Percentiles rank a stretch among this genome's conserved stretches.
Evolutionary conservation across 2,797 vertebrate genomes (phyloP).

Genomic region (Vespertilio murinus): DNA sequence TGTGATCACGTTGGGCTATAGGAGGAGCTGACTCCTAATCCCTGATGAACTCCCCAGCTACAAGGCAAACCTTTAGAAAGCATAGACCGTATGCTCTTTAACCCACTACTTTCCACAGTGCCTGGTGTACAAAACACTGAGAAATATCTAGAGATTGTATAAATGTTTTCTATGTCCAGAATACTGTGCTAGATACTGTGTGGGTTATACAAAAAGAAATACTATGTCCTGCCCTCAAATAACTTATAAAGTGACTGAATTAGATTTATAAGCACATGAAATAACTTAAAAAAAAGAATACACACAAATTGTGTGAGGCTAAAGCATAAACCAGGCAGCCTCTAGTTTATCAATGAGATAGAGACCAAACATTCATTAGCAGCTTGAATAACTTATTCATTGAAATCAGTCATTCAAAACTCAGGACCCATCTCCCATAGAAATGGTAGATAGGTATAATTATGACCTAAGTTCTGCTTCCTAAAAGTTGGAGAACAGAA

Average conservation of each 20-base stretch:
- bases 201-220: conserved; percentile 36
- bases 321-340: background rate
- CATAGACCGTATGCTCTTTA: background rate
- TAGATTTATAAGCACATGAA: background rate
- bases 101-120: background rate
- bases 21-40: background rate
- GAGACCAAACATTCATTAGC: background rate
- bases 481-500: conserved; percentile 21
- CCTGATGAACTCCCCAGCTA: background rate
- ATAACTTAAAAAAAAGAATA: conserved; percentile 28
- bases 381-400: background rate
- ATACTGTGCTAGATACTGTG: background rate
- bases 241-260: background rate
- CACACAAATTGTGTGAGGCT: conserved; percentile 13
- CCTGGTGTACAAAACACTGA: background rate
- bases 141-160: background rate
- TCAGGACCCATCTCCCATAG: background rate
- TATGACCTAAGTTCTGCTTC: conserved; percentile 21
- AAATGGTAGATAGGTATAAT: background rate
- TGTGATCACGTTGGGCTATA: background rate
- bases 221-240: background rate
- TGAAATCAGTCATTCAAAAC: background rate
- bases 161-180: conserved; percentile 12
- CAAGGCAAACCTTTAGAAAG: conserved; percentile 35
- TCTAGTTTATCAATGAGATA: background rate